Base-by-base conservation (phyloP, 2,888 invertebrate genomes). In the Xestia sexstrigata region DNA sequence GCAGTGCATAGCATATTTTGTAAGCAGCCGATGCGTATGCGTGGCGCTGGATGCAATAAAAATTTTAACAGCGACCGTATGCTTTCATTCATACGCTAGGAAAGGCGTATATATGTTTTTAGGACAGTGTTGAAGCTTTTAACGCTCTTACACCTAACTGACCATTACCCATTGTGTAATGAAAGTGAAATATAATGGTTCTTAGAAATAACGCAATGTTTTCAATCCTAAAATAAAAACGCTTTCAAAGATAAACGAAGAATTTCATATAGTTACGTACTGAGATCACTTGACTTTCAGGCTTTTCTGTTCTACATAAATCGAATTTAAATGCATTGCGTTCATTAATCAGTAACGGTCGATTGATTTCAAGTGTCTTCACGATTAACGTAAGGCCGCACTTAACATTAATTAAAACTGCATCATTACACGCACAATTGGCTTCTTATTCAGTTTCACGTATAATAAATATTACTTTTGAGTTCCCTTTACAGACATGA, bases 1-100 rank as follows among this genome's bases (percentile, higher is more conserved):
- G 94, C 92, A 94, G 91, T 95, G 96, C 96, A 96, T 96, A 96
- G 93, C 93, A 94, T 96, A 96, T 95, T 94, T 94, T 95, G 94
- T 95, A 93, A 94, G 94, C 95, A 92, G 90, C 87, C 93, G 90
- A 91, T 94, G 94, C 93, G 93, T 93, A 94, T 95, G 94, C 94
- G 88, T 86, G 88, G 91, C 91, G 91, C 89, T 92, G 91, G 92
- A 89, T 91, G 94, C 94, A 92, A 94, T 96, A 94, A 95, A 95
- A 94, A 92, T 85, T 91, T 95, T 95, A 93, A 95, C 93, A 93
- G 91, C 92, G 91, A 88, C 89, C 94, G 94, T 93, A 93, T 95
- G 95, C 92, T 94, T 95, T 92, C 92, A 91, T 95, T 95, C 93
- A 91, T 88, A 89, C 86, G 83, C 83, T 89, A 84, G 90, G 88